Percentiles rank a stretch among this genome's conserved stretches.
Conservation (phyloP, 2,888 invertebrate species). For the Cistogaster globosa region DNA sequence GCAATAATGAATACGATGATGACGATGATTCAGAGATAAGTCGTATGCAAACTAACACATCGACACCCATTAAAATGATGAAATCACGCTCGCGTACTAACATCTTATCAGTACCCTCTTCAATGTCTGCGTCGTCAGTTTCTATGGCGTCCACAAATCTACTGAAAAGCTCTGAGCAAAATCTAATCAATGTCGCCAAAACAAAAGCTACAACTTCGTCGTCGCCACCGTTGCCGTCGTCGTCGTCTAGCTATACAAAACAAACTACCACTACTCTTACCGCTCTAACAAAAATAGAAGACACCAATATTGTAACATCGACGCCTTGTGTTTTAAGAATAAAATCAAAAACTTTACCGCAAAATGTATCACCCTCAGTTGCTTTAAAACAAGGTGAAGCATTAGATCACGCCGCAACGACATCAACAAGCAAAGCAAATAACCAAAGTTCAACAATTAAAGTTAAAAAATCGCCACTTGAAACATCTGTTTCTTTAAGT, state of each 20-base stretch:
- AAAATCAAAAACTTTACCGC: conserved; percentile 86
- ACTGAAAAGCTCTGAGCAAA: conserved; percentile 71
- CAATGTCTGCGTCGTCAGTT: conserved; percentile 55
- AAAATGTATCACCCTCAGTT: conserved; percentile 84
- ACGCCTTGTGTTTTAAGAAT: conserved; percentile 80
- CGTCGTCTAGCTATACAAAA: conserved; percentile 61
- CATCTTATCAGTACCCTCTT: conserved; percentile 84
- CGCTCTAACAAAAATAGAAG: conserved; percentile 1
- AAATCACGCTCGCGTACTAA: conserved; percentile 83
- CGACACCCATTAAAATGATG: conserved; percentile 83
- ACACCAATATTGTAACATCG: conserved; percentile 61
- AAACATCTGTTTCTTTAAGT: conserved; percentile 56
- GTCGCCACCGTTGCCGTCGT: neutral
- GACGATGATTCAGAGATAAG: conserved; percentile 84
- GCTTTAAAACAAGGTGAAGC: conserved; percentile 78
- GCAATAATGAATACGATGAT: conserved; percentile 77
- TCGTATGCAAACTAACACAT: conserved; percentile 83
- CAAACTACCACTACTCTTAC: conserved; percentile 44
- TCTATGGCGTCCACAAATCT: conserved; percentile 28
- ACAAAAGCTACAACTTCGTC: conserved; percentile 55
- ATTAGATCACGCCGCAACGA: conserved; percentile 72
- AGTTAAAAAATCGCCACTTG: conserved; percentile 60
- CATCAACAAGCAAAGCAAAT: neutral
- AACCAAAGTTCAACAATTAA: conserved; percentile 11
- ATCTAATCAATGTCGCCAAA: conserved; percentile 76